A percentile compares a stretch with the other conserved stretches of the same genome.
Evolutionary conservation across 2,888 invertebrate species (phyloP).

Genomic region (Tubiluchus corallicola): DNA sequence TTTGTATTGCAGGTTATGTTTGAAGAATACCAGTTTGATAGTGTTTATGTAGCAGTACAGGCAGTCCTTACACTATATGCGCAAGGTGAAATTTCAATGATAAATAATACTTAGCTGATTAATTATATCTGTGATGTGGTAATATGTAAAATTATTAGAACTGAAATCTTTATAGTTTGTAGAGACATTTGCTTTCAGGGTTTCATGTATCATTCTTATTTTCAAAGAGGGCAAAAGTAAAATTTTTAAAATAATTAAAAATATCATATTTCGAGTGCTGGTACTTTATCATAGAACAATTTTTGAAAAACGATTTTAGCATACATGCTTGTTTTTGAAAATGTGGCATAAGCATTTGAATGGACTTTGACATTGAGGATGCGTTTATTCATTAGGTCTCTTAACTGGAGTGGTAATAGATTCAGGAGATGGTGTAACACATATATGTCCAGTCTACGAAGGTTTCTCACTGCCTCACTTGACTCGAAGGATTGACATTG

Average conservation of each 20-base stretch:
- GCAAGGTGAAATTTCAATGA: constrained; percentile 51
- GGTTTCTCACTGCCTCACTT: constrained; percentile 89
- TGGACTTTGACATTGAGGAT: background rate
- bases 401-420: constrained; percentile 97
- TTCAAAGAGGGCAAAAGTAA: too few species aligned
- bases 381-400: constrained; percentile 37
- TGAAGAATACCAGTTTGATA: constrained; percentile 84
- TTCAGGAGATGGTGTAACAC: constrained; percentile 97
- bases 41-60: constrained; percentile 85
- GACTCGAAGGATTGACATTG: constrained; percentile 82
- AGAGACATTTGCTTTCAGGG: too few species aligned
- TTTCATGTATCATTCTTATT: too few species aligned
- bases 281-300: background rate
- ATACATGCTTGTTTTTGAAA: background rate
- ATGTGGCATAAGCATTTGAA: background rate
- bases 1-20: constrained; percentile 62
- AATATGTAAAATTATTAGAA: too few species aligned
- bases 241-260: too few species aligned
- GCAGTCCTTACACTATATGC: constrained; percentile 89
- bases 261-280: background rate
- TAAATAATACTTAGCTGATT: too few species aligned
- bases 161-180: too few species aligned
- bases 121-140: too few species aligned
- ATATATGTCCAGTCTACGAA: constrained; percentile 97
- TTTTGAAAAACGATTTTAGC: background rate